Base-by-base conservation (phyloP, 2,113 vertebrate species). In the Clarias macrocephalus region DNA sequence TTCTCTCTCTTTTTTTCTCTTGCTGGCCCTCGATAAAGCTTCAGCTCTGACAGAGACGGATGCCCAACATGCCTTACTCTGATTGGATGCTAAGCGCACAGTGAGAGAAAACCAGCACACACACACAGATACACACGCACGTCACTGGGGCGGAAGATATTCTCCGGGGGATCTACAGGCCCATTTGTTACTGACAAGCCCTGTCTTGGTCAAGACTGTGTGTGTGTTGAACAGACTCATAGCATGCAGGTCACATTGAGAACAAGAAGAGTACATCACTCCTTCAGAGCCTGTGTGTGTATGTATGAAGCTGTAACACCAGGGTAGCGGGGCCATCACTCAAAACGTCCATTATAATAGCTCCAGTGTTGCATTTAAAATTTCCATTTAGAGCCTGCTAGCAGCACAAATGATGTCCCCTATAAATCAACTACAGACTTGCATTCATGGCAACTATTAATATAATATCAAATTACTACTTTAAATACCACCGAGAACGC, bases 41-140 rank as follows among this genome's bases (percentile, higher is more conserved):
- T 23, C 60, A 52, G 33, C 83, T 77, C 77, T 90, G 89, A 88
- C 89, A 90, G 82, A 90, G 89, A 90, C 52, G 30, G 87, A 90
- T 90, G 87, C 77, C 77, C 84, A 83, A 86, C 84, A 90, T 80
- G 70, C 89, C 76, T n/a, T 25, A 13, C 59, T 86, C 84, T 86
- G 87, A 88, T 90, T 90, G 89, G 87, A 88, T 68, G 76, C 82
- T 80, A 59, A 87, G 85, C 72, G 54, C 80, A 37, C 62, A 16
- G 48, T 33, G 63, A 89, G 73, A 80, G 88, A 73, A 75, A 83
- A 80, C 62, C 33, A 37, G 56, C 42, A 33, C 83, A 56, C 54
- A 28, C 48, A 60, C 37, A 60, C 1, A 57, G 13, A 59, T 28
- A 68, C 76, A n/a, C 59, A 63, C 10, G 23, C 18, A 59, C 28